Percentiles rank a stretch among this genome's conserved stretches.
These are phyloP conservation scores for Hemistola chrysoprasaria DNA, from an alignment of 2,888 invertebrate species.

Conservation along the genomic window DNA sequence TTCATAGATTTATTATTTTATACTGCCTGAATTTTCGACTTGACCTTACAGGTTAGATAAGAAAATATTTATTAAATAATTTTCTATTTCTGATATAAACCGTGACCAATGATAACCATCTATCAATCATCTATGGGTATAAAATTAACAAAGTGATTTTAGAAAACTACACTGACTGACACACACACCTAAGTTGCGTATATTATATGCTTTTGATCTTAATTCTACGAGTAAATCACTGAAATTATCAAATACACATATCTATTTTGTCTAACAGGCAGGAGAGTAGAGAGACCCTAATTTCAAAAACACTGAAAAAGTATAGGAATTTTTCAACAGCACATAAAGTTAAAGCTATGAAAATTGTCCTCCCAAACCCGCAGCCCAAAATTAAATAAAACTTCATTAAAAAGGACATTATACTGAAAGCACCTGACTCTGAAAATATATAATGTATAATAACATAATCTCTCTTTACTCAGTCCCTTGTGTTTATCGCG, in stretches of 20 bases:
- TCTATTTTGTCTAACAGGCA: too few relatives aligned
- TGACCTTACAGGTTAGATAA: too few relatives aligned
- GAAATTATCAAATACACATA: too few relatives aligned
- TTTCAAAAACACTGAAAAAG: not conserved
- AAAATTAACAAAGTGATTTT: constrained; percentile 9
- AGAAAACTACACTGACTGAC: constrained; percentile 5
- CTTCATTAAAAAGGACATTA: constrained; percentile 7
- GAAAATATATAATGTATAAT: too few relatives aligned
- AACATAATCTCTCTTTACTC: too few relatives aligned
- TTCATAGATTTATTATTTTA: not conserved
- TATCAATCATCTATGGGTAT: too few relatives aligned
- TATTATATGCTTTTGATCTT: too few relatives aligned
- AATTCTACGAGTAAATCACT: too few relatives aligned
- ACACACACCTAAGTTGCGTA: too few relatives aligned
- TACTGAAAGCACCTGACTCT: constrained; percentile 5
- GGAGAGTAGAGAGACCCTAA: too few relatives aligned
- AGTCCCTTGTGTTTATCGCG: not conserved
- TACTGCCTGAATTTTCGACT: not conserved
- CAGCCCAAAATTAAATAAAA: constrained; percentile 6
- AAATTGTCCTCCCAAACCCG: constrained; percentile 5
- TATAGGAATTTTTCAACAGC: not conserved
- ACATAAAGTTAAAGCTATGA: constrained; percentile 5
- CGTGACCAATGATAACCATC: constrained; percentile 9
- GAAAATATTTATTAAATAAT: too few relatives aligned
- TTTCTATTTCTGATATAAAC: constrained; percentile 4